phyloP scores from a whole-genome alignment of 2,797 vertebrate genomes.

The Gallirallus australis region DNA sequence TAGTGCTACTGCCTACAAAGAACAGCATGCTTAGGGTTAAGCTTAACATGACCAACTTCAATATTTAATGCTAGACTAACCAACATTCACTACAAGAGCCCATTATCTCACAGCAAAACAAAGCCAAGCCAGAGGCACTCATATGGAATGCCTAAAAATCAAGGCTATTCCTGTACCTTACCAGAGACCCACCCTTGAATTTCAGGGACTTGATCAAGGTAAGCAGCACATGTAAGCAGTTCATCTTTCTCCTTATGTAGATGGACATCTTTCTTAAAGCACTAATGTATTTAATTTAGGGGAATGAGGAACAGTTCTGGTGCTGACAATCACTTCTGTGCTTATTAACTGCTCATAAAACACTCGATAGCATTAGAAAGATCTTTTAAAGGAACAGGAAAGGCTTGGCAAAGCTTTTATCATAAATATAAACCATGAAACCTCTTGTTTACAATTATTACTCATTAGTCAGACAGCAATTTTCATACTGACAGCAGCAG shows the following conservation, averaged over 20 bases:
- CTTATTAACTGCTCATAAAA: conserved; percentile 53
- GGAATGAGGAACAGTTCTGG: neutral
- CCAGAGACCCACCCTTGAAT: neutral
- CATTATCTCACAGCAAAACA: neutral
- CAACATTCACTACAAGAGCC: neutral
- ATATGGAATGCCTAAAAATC: neutral
- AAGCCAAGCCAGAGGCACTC: neutral
- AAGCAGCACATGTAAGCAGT: neutral
- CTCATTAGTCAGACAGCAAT: neutral
- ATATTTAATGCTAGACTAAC: neutral
- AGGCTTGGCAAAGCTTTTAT: conserved; percentile 20
- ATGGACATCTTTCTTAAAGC: neutral
- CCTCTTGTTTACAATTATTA: neutral
- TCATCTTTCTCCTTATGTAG: neutral
- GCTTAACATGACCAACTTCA: neutral
- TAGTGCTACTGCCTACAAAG: neutral
- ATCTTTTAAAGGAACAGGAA: conserved; percentile 35
- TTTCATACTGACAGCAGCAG: neutral
- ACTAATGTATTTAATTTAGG: neutral
- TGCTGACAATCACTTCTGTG: conserved; percentile 23
- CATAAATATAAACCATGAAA: neutral
- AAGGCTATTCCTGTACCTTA: neutral
- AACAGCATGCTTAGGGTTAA: neutral
- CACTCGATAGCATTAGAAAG: neutral
- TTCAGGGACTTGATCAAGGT: neutral